phyloP scores from a whole-genome alignment of 2,113 vertebrate genomes.

The Myanophis thanlyinensis region DNA sequence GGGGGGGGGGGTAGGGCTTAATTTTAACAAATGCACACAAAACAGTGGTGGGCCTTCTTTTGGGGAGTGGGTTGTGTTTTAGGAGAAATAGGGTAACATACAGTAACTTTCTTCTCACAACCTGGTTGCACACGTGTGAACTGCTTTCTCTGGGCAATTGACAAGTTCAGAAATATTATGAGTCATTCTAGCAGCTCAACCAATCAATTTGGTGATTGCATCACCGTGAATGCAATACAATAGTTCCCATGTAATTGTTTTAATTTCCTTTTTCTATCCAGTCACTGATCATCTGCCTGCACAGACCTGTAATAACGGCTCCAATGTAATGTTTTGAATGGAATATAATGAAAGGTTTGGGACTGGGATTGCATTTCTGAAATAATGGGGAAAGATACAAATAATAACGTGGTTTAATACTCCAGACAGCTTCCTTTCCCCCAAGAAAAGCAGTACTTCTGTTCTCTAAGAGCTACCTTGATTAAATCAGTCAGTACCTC shows the following conservation, averaged over 20 bases:
- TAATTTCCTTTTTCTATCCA: neutral
- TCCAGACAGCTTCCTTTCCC: neutral
- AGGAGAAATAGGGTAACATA: too few species aligned
- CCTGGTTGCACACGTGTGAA: neutral
- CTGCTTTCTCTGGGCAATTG: neutral
- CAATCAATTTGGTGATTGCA: neutral
- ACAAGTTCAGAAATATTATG: neutral
- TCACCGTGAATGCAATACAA: neutral
- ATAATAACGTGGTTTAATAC: neutral
- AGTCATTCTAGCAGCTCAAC: neutral
- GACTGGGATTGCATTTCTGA: fast-evolving
- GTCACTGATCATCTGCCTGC: neutral
- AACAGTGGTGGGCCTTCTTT: too few species aligned
- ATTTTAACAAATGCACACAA: too few species aligned
- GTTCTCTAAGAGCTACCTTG: neutral
- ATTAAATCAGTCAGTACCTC: neutral
- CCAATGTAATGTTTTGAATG: fast-evolving
- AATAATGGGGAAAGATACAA: fast-evolving
- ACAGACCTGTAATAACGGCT: fast-evolving
- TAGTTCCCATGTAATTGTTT: neutral
- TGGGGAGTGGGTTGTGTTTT: too few species aligned
- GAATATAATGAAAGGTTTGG: fast-evolving
- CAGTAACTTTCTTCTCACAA: neutral
- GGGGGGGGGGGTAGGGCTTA: too few species aligned
- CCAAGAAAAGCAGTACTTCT: neutral